Evolutionary conservation across 2,113 vertebrate species (phyloP).

Genomic region (Salvelinus alpinus): DNA sequence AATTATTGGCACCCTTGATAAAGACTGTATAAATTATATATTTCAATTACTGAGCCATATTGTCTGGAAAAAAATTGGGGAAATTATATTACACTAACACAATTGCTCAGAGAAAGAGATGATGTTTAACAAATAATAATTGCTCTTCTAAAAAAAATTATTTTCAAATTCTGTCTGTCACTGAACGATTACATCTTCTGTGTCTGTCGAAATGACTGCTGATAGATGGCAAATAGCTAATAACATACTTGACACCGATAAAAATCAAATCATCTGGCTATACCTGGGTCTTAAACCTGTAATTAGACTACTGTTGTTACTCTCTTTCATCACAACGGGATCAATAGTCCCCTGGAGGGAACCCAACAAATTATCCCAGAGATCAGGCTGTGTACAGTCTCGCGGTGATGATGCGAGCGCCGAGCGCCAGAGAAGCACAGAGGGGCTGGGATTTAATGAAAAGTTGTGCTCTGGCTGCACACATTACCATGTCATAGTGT

Average conservation of each 20-base stretch:
- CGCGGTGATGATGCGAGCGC: conserved; percentile 49
- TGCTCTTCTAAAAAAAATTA: no score
- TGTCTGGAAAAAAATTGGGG: no score
- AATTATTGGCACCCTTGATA: conserved; percentile 17
- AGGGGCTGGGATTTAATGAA: conserved; percentile 58
- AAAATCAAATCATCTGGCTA: conserved; percentile 57
- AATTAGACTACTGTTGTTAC: conserved; percentile 57
- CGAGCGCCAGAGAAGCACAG: conserved; percentile 36
- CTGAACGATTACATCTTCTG: conserved; percentile 17
- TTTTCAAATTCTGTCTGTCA: no score
- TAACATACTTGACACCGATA: conserved; percentile 53
- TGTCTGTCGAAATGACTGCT: conserved; percentile 23
- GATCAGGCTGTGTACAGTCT: conserved; percentile 51
- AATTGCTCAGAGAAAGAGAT: no score
- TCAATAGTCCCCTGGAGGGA: conserved; percentile 64
- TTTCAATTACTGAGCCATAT: no score
- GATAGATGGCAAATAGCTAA: conserved; percentile 43
- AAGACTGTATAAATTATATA: not conserved
- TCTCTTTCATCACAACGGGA: conserved; percentile 62
- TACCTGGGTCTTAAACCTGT: conserved; percentile 50
- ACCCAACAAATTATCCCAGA: conserved; percentile 56
- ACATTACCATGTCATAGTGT: conserved; percentile 49
- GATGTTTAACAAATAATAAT: no score
- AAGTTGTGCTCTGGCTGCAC: conserved; percentile 46
- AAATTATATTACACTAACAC: no score